A percentile compares a stretch with the other conserved stretches of the same genome.
These are phyloP conservation scores for Sebastes schlegelii DNA, from an alignment of 2,113 vertebrate genomes.

Conservation along the genomic window DNA sequence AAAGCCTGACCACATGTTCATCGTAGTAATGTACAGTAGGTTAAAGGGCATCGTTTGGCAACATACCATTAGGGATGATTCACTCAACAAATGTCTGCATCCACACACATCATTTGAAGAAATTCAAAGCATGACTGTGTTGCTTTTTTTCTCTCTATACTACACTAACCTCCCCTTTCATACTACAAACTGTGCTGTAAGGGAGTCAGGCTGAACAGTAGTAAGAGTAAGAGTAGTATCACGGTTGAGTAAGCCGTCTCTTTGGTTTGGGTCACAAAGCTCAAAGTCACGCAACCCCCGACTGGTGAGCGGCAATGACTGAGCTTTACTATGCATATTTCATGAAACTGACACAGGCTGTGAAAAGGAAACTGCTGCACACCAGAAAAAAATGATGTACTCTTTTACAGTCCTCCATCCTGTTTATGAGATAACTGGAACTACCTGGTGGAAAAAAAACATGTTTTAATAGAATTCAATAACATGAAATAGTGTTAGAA, in stretches of 20 bases:
- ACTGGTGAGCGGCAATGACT: conserved; percentile 45
- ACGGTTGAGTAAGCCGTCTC: conserved; percentile 54
- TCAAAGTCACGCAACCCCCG: conserved; percentile 48
- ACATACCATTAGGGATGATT: not conserved
- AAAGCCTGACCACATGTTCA: not conserved
- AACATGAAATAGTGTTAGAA: not conserved
- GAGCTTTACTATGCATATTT: conserved; percentile 72
- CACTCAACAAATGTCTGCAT: not conserved
- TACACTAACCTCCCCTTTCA: not conserved
- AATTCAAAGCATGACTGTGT: not conserved
- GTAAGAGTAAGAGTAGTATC: conserved; percentile 14
- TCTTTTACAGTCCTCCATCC: not conserved
- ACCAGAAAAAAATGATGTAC: not conserved
- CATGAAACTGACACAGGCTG: conserved; percentile 61
- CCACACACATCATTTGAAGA: not conserved
- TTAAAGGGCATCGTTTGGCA: not conserved
- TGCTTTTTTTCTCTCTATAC: not conserved
- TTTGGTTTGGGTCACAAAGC: conserved; percentile 57
- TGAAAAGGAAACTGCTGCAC: conserved; percentile 33
- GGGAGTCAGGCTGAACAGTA: conserved; percentile 2
- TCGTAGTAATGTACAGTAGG: not conserved
- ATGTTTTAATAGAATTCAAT: not conserved
- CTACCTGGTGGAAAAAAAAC: not conserved
- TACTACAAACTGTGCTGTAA: not conserved
- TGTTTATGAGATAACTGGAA: not conserved